These are phyloP conservation scores for Coelopa pilipes DNA, from an alignment of 2,888 invertebrate genomes.

Conservation along the genomic window DNA sequence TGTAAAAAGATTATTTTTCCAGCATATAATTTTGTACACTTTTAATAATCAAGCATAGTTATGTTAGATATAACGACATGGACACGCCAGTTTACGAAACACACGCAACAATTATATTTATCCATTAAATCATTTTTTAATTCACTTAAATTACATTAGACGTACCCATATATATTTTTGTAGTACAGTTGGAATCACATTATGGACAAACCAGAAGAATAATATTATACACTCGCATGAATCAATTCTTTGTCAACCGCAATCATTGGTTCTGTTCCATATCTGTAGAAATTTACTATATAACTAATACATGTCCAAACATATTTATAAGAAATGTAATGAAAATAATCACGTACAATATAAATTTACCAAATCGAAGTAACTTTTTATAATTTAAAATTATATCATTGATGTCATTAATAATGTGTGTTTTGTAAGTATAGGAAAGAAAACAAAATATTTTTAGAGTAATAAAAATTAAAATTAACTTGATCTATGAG, in stretches of 20 bases:
- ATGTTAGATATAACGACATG: not conserved
- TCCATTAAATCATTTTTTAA: constrained; percentile 1
- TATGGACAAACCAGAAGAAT: too few relatives aligned
- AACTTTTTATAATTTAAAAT: not conserved
- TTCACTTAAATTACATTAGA: too few relatives aligned
- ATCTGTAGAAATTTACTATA: constrained; percentile 1
- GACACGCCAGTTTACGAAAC: not conserved
- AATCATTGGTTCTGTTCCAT: not conserved
- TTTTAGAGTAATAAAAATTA: constrained; percentile 12
- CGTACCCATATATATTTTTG: too few relatives aligned
- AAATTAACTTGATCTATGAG: constrained; percentile 5
- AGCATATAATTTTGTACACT: not conserved
- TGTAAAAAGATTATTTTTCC: not conserved
- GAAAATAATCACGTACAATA: not conserved
- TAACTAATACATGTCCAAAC: not conserved
- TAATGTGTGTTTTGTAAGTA: too few relatives aligned
- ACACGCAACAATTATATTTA: not conserved
- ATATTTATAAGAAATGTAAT: not conserved
- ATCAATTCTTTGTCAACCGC: too few relatives aligned
- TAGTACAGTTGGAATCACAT: too few relatives aligned
- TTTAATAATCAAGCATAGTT: not conserved
- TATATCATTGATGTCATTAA: not conserved
- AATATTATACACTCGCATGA: too few relatives aligned
- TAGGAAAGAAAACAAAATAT: not conserved
- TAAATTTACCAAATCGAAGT: not conserved